Conservation (phyloP, 64 coral and sea anemone genomes). For the Anthopleura sola region DNA sequence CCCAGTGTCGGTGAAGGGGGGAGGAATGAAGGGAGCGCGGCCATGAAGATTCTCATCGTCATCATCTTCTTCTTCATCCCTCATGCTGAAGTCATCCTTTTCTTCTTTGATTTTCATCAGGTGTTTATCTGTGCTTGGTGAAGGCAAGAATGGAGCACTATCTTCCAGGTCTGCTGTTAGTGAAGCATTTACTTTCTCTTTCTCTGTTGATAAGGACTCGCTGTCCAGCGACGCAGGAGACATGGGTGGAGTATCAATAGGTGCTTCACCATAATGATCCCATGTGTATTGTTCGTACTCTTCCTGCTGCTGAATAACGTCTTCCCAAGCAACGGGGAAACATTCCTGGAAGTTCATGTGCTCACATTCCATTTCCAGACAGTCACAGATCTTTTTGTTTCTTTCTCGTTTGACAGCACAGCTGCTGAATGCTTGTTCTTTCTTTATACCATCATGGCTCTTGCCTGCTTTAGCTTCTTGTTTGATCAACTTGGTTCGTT, state of each 20-base stretch:
- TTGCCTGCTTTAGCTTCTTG: constrained; percentile 21
- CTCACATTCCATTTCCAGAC: constrained; percentile 77
- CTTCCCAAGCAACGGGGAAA: constrained; percentile 73
- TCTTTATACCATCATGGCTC: background rate
- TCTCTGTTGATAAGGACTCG: background rate
- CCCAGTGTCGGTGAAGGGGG: constrained; percentile 45
- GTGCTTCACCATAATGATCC: constrained; percentile 52
- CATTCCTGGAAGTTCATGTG: constrained; percentile 93
- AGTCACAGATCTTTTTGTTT: constrained; percentile 63
- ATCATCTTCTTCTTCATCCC: constrained; percentile 31
- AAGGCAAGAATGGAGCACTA: constrained; percentile 42
- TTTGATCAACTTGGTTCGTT: constrained; percentile 56
- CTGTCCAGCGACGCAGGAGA: background rate
- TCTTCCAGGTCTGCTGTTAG: constrained; percentile 9
- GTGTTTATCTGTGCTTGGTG: constrained; percentile 28
- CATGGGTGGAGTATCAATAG: constrained; percentile 19
- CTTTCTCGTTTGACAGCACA: background rate
- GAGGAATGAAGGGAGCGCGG: constrained; percentile 82
- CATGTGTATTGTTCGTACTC: constrained; percentile 55
- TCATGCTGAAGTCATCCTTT: background rate
- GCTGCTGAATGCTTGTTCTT: constrained; percentile 8
- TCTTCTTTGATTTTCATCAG: constrained; percentile 10
- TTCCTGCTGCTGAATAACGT: constrained; percentile 67
- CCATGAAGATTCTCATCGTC: constrained; percentile 43
- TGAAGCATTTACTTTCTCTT: constrained; percentile 26